phyloP scores from a whole-genome alignment of 2,888 invertebrate species.

The Shargacucullia verbasci region DNA sequence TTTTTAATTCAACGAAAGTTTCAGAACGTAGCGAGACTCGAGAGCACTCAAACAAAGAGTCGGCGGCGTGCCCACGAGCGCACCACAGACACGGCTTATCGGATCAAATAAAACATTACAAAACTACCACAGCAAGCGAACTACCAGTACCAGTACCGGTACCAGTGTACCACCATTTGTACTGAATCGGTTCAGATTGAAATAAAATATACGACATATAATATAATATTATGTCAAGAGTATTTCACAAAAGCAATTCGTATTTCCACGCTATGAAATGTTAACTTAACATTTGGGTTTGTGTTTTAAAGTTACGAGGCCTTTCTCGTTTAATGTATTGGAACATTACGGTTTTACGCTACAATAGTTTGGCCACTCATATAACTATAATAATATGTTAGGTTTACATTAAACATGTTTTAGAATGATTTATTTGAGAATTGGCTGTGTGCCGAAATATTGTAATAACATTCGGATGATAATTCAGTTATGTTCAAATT shows the following conservation, averaged over 20 bases:
- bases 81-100: conserved; percentile 5
- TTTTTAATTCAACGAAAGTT: conserved; percentile 19
- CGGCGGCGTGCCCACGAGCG: neutral
- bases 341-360: conserved; percentile 2
- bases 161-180: neutral
- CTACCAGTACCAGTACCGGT: too few species aligned
- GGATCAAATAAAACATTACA: conserved; percentile 10
- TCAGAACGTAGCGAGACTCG: conserved; percentile 3
- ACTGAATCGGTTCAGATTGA: neutral
- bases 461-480: too few species aligned
- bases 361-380: neutral
- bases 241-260: neutral
- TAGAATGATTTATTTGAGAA: too few species aligned
- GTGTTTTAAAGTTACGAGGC: conserved; percentile 1
- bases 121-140: neutral
- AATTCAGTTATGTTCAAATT: too few species aligned
- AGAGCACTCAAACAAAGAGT: conserved; percentile 16
- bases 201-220: neutral
- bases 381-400: neutral
- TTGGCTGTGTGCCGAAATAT: too few species aligned
- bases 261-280: neutral
- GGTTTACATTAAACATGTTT: too few species aligned
- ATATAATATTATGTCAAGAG: neutral
- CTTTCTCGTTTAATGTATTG: conserved; percentile 4
- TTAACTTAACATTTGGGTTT: conserved; percentile 3